Evolutionary conservation across 2,888 invertebrate species (phyloP).

Genomic region (Chrysolina americana): DNA sequence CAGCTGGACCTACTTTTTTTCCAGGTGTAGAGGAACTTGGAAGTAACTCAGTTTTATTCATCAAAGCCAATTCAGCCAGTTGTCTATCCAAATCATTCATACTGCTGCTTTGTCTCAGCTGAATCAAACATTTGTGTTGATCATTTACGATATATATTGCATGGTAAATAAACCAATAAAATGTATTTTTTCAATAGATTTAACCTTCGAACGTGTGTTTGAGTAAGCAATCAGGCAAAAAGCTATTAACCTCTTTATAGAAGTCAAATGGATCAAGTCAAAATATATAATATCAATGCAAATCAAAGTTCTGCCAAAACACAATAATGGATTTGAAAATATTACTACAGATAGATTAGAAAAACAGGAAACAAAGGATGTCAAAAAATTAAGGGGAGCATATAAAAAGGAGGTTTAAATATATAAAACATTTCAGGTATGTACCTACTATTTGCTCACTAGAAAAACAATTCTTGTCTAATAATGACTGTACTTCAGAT

Average conservation of each 20-base stretch:
- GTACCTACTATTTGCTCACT: not conserved
- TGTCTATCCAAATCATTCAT: conserved; percentile 81
- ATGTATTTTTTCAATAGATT: not conserved
- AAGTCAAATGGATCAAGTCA: not conserved
- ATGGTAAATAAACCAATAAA: not conserved
- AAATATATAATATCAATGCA: too few species aligned
- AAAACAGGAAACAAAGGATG: not conserved
- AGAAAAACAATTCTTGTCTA: not conserved
- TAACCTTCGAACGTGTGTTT: conserved; percentile 3
- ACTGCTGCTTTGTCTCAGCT: conserved; percentile 25
- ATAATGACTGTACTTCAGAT: too few species aligned
- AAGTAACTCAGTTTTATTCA: conserved; percentile 70
- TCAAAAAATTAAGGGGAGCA: not conserved
- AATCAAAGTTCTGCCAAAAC: too few species aligned
- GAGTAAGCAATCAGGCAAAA: conserved; percentile 10
- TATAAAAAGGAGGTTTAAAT: not conserved
- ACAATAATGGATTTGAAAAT: too few species aligned
- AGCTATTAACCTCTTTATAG: conserved; percentile 31
- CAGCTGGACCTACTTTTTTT: conserved; percentile 82
- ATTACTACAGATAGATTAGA: not conserved
- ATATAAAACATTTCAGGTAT: not conserved
- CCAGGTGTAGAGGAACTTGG: conserved; percentile 65
- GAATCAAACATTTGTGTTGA: conserved; percentile 16
- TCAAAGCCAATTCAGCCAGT: conserved; percentile 78
- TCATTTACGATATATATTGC: not conserved